Evolutionary conservation across 2,797 vertebrate genomes (phyloP).

Genomic region (Dipus sagitta): DNA sequence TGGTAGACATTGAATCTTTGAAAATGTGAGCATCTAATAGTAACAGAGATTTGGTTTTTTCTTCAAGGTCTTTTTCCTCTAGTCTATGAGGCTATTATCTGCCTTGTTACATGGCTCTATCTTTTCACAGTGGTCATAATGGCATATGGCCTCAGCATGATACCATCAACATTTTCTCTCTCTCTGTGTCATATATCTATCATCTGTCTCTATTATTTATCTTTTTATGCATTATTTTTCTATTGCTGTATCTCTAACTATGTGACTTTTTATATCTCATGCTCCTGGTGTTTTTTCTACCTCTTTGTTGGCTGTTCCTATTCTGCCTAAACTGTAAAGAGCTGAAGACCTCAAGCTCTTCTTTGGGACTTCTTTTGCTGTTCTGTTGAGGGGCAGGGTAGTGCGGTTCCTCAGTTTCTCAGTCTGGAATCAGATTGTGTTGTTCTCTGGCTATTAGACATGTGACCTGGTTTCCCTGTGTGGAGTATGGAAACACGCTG

Average conservation of each 20-base stretch:
- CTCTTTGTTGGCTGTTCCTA: not conserved
- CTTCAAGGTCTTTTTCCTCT: not conserved
- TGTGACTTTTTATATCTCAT: not conserved
- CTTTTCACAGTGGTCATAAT: not conserved
- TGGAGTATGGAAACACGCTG: not conserved
- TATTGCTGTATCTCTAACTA: not conserved
- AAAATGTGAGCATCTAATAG: not conserved
- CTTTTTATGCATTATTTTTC: too few relatives aligned
- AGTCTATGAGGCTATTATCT: not conserved
- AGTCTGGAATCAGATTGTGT: not conserved
- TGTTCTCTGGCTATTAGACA: not conserved
- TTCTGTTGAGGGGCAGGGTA: not conserved
- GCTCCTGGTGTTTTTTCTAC: not conserved
- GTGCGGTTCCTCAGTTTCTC: not conserved
- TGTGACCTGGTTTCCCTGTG: conserved; percentile 5
- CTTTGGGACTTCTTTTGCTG: not conserved
- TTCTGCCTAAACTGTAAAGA: not conserved
- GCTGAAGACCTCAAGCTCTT: not conserved
- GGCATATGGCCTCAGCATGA: not conserved
- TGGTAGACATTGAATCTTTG: not conserved
- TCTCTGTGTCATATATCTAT: not conserved
- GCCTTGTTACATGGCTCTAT: not conserved
- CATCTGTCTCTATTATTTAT: not conserved
- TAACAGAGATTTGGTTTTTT: not conserved
- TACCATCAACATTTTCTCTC: not conserved